Evolutionary conservation across 2,888 invertebrate species (phyloP).

Genomic region (Monochamus alternatus): DNA sequence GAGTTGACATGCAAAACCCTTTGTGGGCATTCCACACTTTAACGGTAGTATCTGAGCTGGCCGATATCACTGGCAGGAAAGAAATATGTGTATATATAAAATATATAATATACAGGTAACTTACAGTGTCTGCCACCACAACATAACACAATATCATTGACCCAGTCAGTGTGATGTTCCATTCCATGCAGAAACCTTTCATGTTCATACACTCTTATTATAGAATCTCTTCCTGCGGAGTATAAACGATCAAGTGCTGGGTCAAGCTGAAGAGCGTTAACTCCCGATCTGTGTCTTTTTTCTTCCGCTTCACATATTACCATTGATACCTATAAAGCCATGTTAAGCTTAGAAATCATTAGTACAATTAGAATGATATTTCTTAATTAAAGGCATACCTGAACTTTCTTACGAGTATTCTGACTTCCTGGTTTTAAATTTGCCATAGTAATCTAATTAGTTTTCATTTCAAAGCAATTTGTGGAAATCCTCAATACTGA

Average conservation of each 20-base stretch:
- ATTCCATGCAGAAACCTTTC: constrained; percentile 94
- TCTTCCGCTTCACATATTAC: constrained; percentile 98
- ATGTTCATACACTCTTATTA: constrained; percentile 93
- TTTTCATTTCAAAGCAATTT: constrained; percentile 16
- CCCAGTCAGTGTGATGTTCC: constrained; percentile 99
- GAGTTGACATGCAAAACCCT: constrained; percentile 99
- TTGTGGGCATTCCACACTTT: constrained; percentile 99
- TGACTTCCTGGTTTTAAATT: constrained; percentile 67
- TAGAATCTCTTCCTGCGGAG: constrained; percentile 97
- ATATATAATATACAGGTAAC: constrained; percentile 57
- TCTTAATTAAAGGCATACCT: constrained; percentile 58
- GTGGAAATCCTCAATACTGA: neutral
- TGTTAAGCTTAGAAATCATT: constrained; percentile 20
- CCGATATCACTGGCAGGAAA: constrained; percentile 89
- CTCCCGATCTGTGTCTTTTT: constrained; percentile 93
- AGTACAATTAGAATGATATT: neutral
- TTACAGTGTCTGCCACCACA: constrained; percentile 95
- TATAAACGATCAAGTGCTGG: constrained; percentile 89
- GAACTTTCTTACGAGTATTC: constrained; percentile 69
- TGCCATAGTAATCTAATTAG: constrained; percentile 60
- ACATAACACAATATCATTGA: constrained; percentile 98
- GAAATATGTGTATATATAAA: neutral
- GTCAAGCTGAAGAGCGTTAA: constrained; percentile 96
- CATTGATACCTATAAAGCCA: constrained; percentile 88
- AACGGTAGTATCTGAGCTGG: constrained; percentile 98